Evolutionary conservation across 1,140 invertebrate genomes (phyloP), one percentile per base, ranked within the genome.

Genomic region (Pinna nobilis): DNA sequence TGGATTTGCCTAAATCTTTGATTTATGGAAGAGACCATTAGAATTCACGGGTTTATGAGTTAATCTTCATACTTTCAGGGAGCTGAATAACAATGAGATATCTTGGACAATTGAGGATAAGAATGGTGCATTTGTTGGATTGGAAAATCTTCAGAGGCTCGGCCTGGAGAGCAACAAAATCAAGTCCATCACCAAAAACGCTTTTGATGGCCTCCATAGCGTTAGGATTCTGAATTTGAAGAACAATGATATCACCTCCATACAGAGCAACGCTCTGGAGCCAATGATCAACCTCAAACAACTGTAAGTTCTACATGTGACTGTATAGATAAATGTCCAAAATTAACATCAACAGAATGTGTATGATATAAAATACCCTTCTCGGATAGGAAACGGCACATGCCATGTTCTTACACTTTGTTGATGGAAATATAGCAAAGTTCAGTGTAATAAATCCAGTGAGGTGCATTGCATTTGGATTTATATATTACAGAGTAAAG

Each of bases 61-160:
- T n/a, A n/a, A n/a, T n/a, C n/a, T n/a, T 30, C 73, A 80, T 39
- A 76, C 70, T 86, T 89, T 20, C 84, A 93, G 93, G 65, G 92
- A 94, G 80, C 88, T 98, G 57, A 94, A 93, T 80, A 92, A 93
- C 72, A 98, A 98, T 87, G 92, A 94, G 85, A 93, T 98, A 76
- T 95, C 94, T 0, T 96, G 94, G 92, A 94, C 94, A 57, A 93
- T 97, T 49, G 97, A 98, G 90, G 96, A 97, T 87, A 93, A 93
- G 82, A 93, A 92, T 53, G 93, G 93, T 63, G 92, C 94, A 2
- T 98, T 97, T 86, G 90, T 91, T 65, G 92, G 94, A n/a, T 88
- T 98, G 37, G 90, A 89, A 28, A 92, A 93, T 70, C 90, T 98
- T 32, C 88, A 91, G 44, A 92, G 90, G 64, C 91, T 98, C 47